phyloP scores from a whole-genome alignment of 1,140 invertebrate species.

The Drosophila punjabiensis region DNA sequence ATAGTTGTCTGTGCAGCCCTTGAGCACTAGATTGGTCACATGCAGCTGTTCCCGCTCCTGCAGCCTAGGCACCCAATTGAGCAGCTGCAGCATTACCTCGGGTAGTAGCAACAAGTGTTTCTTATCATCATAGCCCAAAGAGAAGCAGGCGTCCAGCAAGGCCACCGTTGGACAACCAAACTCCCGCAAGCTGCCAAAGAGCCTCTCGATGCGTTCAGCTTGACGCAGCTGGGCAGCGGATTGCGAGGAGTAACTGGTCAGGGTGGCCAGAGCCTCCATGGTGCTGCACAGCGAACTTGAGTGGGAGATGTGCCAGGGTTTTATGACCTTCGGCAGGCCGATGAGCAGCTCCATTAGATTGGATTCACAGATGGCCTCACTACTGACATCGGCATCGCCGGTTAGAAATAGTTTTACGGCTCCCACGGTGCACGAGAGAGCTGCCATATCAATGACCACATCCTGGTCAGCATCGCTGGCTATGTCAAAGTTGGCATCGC shows the following conservation, averaged over 20 bases:
- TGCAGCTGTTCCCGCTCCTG: conserved; percentile 84
- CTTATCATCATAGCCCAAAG: conserved; percentile 84
- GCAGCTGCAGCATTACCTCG: conserved; percentile 73
- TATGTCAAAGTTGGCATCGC: conserved; percentile 72
- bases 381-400: conserved; percentile 32
- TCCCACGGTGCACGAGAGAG: conserved; percentile 61
- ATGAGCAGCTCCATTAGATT: conserved; percentile 78
- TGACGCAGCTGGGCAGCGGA: conserved; percentile 55
- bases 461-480: conserved; percentile 70
- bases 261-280: conserved; percentile 62
- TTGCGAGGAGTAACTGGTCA: conserved; percentile 55
- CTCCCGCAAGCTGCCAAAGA: conserved; percentile 79
- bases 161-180: conserved; percentile 73
- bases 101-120: conserved; percentile 66
- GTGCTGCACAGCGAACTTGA: conserved; percentile 58
- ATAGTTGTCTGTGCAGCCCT: conserved; percentile 85
- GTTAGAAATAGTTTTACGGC: conserved; percentile 66
- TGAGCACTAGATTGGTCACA: conserved; percentile 81
- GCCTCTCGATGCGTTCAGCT: conserved; percentile 65
- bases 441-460: conserved; percentile 68
- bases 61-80: conserved; percentile 85
- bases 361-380: conserved; percentile 71
- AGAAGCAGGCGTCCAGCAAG: conserved; percentile 83
- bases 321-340: conserved; percentile 63
- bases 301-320: conserved; percentile 71